Percentiles rank a stretch among this genome's conserved stretches.
These are phyloP conservation scores for Amphiduros pacificus DNA, from an alignment of 2,888 invertebrate genomes.

Conservation along the genomic window DNA sequence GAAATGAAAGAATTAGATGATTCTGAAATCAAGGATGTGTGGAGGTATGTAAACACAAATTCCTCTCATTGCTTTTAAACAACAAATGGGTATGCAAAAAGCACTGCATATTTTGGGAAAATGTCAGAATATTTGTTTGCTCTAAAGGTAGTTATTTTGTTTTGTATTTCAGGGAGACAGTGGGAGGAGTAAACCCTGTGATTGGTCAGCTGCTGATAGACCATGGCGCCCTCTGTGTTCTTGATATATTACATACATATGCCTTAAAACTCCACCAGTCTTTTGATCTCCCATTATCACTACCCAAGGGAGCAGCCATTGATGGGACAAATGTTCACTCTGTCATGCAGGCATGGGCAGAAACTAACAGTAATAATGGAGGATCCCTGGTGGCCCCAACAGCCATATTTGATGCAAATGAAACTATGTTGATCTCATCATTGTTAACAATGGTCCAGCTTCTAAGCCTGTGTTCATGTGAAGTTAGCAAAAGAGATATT, in stretches of 20 bases:
- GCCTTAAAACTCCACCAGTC: background rate
- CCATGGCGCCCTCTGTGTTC: conserved; percentile 2
- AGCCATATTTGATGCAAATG: background rate
- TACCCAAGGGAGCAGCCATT: background rate
- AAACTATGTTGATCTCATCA: background rate
- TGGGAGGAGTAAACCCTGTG: background rate
- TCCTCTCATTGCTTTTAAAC: too few relatives aligned
- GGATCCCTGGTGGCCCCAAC: background rate
- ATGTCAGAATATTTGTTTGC: too few relatives aligned
- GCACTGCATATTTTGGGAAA: too few relatives aligned
- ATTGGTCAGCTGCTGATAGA: background rate
- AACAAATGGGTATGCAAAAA: too few relatives aligned
- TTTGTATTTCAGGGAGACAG: background rate
- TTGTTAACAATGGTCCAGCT: background rate
- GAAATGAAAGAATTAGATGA: too few relatives aligned
- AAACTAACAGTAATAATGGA: background rate
- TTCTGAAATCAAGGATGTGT: too few relatives aligned
- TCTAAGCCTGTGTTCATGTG: conserved; percentile 5
- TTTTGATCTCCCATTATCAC: background rate
- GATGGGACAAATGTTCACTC: too few relatives aligned
- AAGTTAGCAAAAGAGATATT: background rate
- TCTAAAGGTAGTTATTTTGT: background rate
- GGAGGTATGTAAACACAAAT: too few relatives aligned
- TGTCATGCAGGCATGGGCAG: background rate
- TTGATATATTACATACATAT: conserved; percentile 6